Evolutionary conservation across 37 sponge, comb jelly and placozoan species (phyloP), one percentile per base, ranked within the genome.

Genomic region (Axinella damicornis): DNA sequence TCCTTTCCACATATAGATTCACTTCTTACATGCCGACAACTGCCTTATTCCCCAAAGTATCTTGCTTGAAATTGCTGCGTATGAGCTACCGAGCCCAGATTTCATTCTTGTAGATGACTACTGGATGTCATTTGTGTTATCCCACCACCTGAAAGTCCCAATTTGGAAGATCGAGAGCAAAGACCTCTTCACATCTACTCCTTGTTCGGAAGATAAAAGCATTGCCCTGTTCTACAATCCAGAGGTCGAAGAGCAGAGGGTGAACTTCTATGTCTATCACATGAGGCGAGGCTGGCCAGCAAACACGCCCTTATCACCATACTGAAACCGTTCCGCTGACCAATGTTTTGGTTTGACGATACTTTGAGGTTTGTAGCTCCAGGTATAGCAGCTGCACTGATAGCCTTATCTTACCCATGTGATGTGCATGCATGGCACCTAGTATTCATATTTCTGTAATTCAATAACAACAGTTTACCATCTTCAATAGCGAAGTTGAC

Each of bases 251-350:
- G 86, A 90, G 40, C 77, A 85, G 25, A 79, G 91, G 0, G 75
- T 90, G 25, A 64, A 90, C 54, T 90, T 85, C 57, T 90, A 85
- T 65, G 54, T 85, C 70, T 90, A 90, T 37, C 91, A 90, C 66
- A 79, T 74, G 66, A 36, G 71, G 1, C 52, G 80, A 36, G 86
- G 86, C 19, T 90, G 91, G 91, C 91, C 91, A 39, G 62, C 63
- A 6, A 88, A 77, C 57, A 20, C 11, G 30, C 88, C 88, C 19
- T 69, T 88, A 9, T 9, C 46, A 46, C 4, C 9, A 46, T 12
- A 46, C 46, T 46, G 46, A 9, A 46, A 46, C 46, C 9, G 46
- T 46, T 9, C 9, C 46, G 46, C 46, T 46, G 46, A 46, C 46
- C 46, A 46, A 4, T 46, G 46, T 46, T 46, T 46, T 46, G 46